These are phyloP conservation scores for Thymelicus lineola DNA, from an alignment of 2,888 invertebrate genomes.

Conservation along the genomic window DNA sequence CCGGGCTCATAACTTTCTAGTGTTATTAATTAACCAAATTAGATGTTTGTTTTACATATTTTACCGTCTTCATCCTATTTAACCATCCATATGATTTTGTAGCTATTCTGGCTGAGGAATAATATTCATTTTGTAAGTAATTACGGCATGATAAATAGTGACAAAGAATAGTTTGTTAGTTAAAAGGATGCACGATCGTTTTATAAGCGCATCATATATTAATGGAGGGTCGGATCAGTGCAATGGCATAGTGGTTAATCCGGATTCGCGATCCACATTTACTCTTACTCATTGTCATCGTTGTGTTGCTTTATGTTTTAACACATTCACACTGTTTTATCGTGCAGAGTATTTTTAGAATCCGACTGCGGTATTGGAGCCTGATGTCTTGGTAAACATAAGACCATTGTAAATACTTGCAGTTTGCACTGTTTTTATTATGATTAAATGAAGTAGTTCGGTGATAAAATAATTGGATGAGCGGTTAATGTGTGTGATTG, in stretches of 20 bases:
- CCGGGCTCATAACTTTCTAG: slow-evolving; percentile 42
- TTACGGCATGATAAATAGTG: slow-evolving; percentile 15
- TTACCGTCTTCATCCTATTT: slow-evolving; percentile 16
- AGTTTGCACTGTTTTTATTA: slow-evolving; percentile 48
- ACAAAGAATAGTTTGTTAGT: slow-evolving; percentile 18
- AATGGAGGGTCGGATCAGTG: slow-evolving; percentile 44
- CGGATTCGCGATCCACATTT: slow-evolving; percentile 69
- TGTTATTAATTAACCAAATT: slow-evolving; percentile 21
- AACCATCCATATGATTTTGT: slow-evolving; percentile 8
- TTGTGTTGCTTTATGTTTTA: slow-evolving; percentile 73
- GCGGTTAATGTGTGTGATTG: slow-evolving; percentile 46
- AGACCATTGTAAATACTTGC: slow-evolving; percentile 54
- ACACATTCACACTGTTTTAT: slow-evolving; percentile 79
- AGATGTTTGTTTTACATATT: slow-evolving; percentile 1
- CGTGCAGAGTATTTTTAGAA: slow-evolving; percentile 82
- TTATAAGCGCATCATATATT: slow-evolving; percentile 25
- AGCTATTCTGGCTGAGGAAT: slow-evolving; percentile 22
- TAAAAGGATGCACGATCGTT: slow-evolving; percentile 12
- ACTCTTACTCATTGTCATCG: slow-evolving; percentile 70
- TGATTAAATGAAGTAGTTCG: slow-evolving; percentile 48
- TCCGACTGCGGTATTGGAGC: slow-evolving; percentile 68
- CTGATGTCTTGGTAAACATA: slow-evolving; percentile 75
- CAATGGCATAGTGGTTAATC: slow-evolving; percentile 62
- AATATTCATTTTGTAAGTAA: slow-evolving; percentile 31
- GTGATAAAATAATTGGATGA: slow-evolving; percentile 52